These are phyloP conservation scores for Halocaridina rubra DNA, from an alignment of 2,888 invertebrate genomes.

Conservation along the genomic window DNA sequence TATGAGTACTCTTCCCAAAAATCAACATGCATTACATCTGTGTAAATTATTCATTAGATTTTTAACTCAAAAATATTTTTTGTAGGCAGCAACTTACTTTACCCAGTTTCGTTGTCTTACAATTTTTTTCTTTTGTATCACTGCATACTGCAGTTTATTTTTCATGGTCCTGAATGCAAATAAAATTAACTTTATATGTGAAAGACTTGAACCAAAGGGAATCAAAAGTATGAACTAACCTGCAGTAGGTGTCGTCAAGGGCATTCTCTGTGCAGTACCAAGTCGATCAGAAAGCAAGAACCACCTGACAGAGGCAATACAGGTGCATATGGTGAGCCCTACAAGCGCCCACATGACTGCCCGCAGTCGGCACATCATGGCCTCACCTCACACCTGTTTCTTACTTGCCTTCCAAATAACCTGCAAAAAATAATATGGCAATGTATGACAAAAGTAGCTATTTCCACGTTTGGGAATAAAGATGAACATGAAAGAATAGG, in stretches of 20 bases:
- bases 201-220: background rate
- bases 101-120: background rate
- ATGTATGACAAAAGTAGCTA: too few species aligned
- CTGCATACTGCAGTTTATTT: too few species aligned
- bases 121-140: background rate
- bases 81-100: background rate
- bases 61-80: background rate
- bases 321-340: slow-evolving; percentile 25
- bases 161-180: too few species aligned
- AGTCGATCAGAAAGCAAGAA: background rate
- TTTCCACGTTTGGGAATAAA: too few species aligned
- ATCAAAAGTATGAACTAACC: background rate
- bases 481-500: too few species aligned
- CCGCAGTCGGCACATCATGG: slow-evolving; percentile 23
- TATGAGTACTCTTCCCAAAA: too few species aligned
- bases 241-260: background rate
- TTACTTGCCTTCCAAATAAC: background rate
- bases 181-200: background rate
- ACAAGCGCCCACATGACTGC: slow-evolving; percentile 31
- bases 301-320: slow-evolving; percentile 38
- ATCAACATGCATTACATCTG: too few species aligned
- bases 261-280: background rate
- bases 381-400: background rate
- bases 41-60: background rate
- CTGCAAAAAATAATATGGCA: too few species aligned